phyloP scores from a whole-genome alignment of 2,888 invertebrate genomes.

The Arrhopalites spinosus region DNA sequence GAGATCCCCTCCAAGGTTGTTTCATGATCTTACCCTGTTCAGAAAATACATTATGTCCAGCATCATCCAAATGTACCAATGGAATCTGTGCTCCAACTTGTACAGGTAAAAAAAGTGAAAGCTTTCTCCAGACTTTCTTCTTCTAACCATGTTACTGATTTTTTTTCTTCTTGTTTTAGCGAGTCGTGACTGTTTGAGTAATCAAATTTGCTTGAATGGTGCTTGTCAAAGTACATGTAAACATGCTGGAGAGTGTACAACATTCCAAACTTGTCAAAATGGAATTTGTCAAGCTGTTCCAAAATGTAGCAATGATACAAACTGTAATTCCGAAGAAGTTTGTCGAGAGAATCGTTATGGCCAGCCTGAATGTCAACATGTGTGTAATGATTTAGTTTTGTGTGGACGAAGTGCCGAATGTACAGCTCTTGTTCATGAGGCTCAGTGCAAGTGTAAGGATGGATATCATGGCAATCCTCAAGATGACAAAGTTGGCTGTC shows the following conservation, averaged over 20 bases:
- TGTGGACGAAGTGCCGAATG: conserved; percentile 83
- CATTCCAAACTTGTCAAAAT: conserved; percentile 81
- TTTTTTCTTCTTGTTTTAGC: too few species aligned
- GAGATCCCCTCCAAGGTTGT: conserved; percentile 84
- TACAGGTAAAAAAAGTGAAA: too few species aligned
- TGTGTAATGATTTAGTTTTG: conserved; percentile 71
- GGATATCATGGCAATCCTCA: conserved; percentile 76
- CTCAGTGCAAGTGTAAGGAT: conserved; percentile 75
- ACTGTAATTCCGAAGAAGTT: conserved; percentile 75
- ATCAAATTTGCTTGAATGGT: conserved; percentile 82
- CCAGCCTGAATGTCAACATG: conserved; percentile 73
- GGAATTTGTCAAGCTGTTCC: conserved; percentile 83
- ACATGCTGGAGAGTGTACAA: conserved; percentile 78
- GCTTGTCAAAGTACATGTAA: conserved; percentile 85
- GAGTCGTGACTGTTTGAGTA: conserved; percentile 80
- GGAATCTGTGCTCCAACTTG: conserved; percentile 76
- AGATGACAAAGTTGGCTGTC: conserved; percentile 79
- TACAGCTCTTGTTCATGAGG: conserved; percentile 71
- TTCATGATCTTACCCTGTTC: conserved; percentile 81
- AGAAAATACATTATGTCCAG: conserved; percentile 77
- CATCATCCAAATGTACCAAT: conserved; percentile 80
- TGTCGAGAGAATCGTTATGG: conserved; percentile 73
- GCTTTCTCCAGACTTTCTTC: too few species aligned
- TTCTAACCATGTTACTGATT: too few species aligned
- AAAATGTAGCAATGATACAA: conserved; percentile 72